These are phyloP conservation scores for Florisuga fusca DNA, from an alignment of 2,797 vertebrate genomes.

Conservation along the genomic window DNA sequence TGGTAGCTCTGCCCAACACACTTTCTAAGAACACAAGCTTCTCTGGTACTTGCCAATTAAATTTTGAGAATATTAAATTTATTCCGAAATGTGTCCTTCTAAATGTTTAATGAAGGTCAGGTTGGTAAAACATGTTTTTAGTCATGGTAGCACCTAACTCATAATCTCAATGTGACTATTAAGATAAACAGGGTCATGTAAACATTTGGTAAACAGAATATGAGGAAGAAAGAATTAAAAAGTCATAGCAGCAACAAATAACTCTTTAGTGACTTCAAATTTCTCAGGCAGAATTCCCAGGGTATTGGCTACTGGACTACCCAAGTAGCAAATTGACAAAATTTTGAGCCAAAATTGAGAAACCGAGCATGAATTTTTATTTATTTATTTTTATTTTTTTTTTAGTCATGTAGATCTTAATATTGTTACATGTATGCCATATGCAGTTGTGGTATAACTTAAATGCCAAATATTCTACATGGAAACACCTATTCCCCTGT, in stretches of 20 bases:
- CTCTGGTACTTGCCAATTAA: no score
- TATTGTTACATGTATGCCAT: not conserved
- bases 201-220: not conserved
- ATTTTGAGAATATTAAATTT: no score
- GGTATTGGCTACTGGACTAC: not conserved
- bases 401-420: not conserved
- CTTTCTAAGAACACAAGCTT: no score
- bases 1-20: no score
- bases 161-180: not conserved
- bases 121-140: no score
- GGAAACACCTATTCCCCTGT: not conserved
- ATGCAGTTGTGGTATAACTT: not conserved
- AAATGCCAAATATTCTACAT: not conserved
- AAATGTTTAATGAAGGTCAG: no score
- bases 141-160: not conserved
- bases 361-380: no score
- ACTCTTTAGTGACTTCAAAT: not conserved
- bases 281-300: not conserved
- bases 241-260: not conserved
- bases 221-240: not conserved
- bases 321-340: no score
- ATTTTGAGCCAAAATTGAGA: no score
- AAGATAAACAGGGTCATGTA: not conserved
- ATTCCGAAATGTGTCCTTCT: no score
- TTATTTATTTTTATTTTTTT: not conserved